Conservation (phyloP, 2,113 vertebrate species). For the Uria aalge region DNA sequence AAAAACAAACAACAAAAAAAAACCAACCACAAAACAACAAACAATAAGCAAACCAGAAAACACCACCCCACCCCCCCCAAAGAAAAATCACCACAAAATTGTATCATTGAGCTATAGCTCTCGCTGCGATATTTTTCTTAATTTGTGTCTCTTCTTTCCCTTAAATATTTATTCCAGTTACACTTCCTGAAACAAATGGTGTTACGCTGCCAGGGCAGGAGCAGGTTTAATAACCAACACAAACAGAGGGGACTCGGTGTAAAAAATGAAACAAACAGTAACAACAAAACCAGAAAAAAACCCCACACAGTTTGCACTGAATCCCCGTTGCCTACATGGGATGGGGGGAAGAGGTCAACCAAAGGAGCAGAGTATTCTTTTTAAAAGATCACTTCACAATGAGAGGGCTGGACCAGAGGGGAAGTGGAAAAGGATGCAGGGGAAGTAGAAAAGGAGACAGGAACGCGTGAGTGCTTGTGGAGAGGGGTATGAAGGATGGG, state of each 20-base stretch:
- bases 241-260: too few species aligned
- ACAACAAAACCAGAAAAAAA: neutral
- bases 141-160: neutral
- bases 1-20: too few species aligned
- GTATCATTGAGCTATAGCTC: neutral
- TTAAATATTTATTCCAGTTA: neutral
- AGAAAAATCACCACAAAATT: neutral
- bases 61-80: too few species aligned
- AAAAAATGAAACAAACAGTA: neutral
- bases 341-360: neutral
- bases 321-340: neutral
- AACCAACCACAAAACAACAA: too few species aligned
- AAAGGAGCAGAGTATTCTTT: neutral
- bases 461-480: rapidly evolving
- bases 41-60: too few species aligned
- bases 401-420: neutral
- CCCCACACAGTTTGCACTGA: neutral
- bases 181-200: neutral
- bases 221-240: neutral
- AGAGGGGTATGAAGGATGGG: neutral
- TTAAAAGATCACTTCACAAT: neutral
- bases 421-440: neutral
- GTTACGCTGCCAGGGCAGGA: too few species aligned
- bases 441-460: too few species aligned
- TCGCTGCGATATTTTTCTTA: neutral